Base-by-base conservation (phyloP, 2,113 vertebrate genomes). In the Micronisus gabar region DNA sequence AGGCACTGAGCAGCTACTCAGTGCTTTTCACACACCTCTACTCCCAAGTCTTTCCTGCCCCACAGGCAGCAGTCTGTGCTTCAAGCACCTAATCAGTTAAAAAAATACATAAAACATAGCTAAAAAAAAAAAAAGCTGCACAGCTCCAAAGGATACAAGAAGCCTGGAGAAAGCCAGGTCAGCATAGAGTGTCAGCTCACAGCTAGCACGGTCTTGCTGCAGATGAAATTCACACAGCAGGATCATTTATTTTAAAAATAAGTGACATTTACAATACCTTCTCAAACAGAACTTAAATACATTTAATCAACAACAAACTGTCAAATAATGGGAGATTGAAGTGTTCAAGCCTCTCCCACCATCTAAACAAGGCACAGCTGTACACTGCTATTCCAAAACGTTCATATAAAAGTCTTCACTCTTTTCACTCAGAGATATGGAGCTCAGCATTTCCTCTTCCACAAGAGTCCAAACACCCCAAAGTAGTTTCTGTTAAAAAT, bases 231-330 rank as follows among this genome's bases (percentile, higher is more conserved):
- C 92, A 95, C 84, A 55, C 86, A 97, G 88, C 75, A 95, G 61
- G 86, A 96, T 93, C 86, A n/a, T 98, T 98, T 98, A 97, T 97
- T 98, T 93, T 92, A 58, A 95, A 97, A 97, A 71, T 56, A 97
- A 96, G 93, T 70, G 58, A 88, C 58, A 87, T 56, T 59, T 87
- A 93, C 89, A 91, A 75, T 27, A 55, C 66, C 36, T 94, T 71
- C 68, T 94, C 84, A 67, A 90, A 79, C 66, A 94, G 55, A 94
- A 95, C 68, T 85, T 11, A 85, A 82, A 66, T 13, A 88, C 81
- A 71, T 73, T 87, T 81, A 20, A 93, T 56, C 48, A 65, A 45
- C 59, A 86, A n/a, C 43, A 53, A 89, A 58, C 83, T 89, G 73
- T 40, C 86, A 75, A 36, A 43, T 32, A 36, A 22, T 2, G 32